phyloP scores from a whole-genome alignment of 2,797 vertebrate genomes.

The Crenichthys baileyi region DNA sequence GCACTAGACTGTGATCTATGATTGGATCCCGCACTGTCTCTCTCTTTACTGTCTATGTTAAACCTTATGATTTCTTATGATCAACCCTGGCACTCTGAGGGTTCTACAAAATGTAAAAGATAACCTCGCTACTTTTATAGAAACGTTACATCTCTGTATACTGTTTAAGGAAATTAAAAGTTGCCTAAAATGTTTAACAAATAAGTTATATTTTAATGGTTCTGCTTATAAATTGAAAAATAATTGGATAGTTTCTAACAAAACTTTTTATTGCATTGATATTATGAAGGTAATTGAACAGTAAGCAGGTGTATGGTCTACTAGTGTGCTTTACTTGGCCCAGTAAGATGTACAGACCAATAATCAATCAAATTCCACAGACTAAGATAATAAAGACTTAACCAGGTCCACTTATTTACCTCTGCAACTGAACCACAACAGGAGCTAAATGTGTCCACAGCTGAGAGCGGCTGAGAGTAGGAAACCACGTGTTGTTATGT shows the following conservation, averaged over 20 bases:
- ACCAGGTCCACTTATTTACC: conserved; percentile 2
- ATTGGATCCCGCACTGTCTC: no score
- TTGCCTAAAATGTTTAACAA: background rate
- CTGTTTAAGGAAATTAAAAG: no score
- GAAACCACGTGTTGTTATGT: background rate
- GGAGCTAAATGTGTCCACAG: conserved; percentile 50
- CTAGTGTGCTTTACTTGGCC: background rate
- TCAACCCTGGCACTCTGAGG: background rate
- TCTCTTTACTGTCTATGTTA: no score
- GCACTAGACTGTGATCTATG: no score
- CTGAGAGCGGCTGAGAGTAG: conserved; percentile 25
- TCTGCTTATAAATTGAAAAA: background rate
- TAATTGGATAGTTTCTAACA: background rate
- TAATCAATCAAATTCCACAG: background rate
- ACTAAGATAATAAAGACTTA: background rate
- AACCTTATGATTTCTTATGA: no score
- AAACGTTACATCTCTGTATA: background rate
- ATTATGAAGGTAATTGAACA: background rate
- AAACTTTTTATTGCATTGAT: background rate
- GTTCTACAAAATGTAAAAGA: background rate
- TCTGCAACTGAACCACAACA: conserved; percentile 11
- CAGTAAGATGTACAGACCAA: background rate
- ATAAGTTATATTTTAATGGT: background rate
- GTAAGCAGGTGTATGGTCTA: background rate
- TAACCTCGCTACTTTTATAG: background rate